Evolutionary conservation across 2,888 invertebrate genomes (phyloP), one percentile per base, ranked within the genome.

Genomic region (Catonia carolina): DNA sequence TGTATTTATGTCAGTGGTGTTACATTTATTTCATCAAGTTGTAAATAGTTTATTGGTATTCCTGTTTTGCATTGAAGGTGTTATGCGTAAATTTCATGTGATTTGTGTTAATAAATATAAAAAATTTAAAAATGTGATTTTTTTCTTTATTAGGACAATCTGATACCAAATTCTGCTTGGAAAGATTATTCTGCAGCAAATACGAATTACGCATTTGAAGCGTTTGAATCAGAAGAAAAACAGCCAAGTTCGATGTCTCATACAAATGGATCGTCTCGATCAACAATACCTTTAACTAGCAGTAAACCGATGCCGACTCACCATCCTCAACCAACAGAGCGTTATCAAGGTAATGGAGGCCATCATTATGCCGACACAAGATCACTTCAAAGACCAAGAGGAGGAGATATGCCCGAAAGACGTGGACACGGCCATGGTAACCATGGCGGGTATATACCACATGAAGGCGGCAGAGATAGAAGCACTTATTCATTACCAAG

Each of bases 151-250:
- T 77, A 91, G 89, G 89, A 89, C 66, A 87, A 86, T 65, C 74
- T 91, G 48, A 87, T 91, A 64, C 85, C 86, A 18, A 86, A 83
- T 71, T 84, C 87, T 15, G 89, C 89, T 1, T 93, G 93, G 92
- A 89, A 89, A 70, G 92, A 92, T 69, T 92, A 91, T 70, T 83
- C 87, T 0, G 77, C 84, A 1, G 80, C 84, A 1, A 89, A 88
- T 72, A 90, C 89, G 0, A 93, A 92, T 73, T 92, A 91, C 73
- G 92, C 89, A 0, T 93, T 92, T 73, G 92, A 93, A 67, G 85
- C 89, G 0, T 89, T 86, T 70, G 91, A 89, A 67, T 85, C 86
- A 58, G 89, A 89, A 66, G 87, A 88, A 69, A 63, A 65, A 20
- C 65, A 65, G 45, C 65, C 64, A 17, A 60, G 64, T 35, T 66